These are phyloP conservation scores for Acronicta leporina DNA, from an alignment of 2,888 invertebrate species.

Conservation along the genomic window DNA sequence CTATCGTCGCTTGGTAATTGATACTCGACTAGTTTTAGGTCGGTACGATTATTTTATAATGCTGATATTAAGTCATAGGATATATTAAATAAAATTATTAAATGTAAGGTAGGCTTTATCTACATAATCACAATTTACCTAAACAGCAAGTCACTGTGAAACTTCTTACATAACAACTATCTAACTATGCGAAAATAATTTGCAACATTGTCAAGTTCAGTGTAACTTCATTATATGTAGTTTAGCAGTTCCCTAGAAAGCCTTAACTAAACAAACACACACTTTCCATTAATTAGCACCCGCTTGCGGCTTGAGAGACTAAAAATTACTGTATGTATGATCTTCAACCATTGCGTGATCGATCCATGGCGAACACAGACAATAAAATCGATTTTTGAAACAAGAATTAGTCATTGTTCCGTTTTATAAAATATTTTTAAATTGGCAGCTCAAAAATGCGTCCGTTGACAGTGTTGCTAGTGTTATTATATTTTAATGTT, in stretches of 20 bases:
- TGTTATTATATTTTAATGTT: conserved; percentile 53
- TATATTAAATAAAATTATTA: no score
- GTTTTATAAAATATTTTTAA: neutral
- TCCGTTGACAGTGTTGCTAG: conserved; percentile 50
- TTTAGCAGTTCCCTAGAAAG: conserved; percentile 60
- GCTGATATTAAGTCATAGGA: no score
- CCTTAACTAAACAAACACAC: conserved; percentile 25
- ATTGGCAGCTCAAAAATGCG: conserved; percentile 53
- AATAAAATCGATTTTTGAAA: conserved; percentile 21
- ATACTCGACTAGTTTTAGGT: no score
- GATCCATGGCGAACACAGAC: conserved; percentile 41
- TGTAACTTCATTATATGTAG: conserved; percentile 60
- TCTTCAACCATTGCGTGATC: conserved; percentile 26
- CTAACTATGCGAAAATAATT: conserved; percentile 47
- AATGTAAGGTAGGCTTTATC: no score
- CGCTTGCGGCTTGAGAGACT: conserved; percentile 15
- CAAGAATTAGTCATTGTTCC: neutral
- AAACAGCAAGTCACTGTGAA: conserved; percentile 16
- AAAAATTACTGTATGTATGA: conserved; percentile 32
- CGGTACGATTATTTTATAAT: no score
- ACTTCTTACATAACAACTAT: conserved; percentile 34
- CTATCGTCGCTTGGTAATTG: no score
- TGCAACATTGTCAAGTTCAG: conserved; percentile 68
- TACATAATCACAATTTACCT: neutral
- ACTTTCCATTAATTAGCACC: conserved; percentile 68